A percentile compares a stretch with the other conserved stretches of the same genome.
Conservation (phyloP, 2,888 invertebrate genomes). For the Xanthorhoe designata region DNA sequence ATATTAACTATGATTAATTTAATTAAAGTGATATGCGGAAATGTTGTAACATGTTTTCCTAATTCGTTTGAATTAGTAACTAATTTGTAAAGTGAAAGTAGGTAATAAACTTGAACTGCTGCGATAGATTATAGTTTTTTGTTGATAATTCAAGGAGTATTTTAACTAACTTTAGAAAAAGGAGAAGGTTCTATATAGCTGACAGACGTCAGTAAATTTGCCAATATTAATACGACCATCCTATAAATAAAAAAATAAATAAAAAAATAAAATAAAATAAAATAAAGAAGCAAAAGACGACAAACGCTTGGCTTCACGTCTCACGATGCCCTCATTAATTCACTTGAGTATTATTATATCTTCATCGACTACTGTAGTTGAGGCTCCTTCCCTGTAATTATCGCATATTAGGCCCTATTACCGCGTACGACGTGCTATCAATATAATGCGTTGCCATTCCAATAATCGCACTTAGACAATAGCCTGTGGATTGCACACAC, state of each 20-base stretch:
- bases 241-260: too few species aligned
- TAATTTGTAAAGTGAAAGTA: slow-evolving; percentile 25
- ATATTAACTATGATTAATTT: slow-evolving; percentile 33
- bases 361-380: slow-evolving; percentile 69
- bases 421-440: slow-evolving; percentile 69
- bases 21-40: slow-evolving; percentile 40
- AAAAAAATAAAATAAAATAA: neutral
- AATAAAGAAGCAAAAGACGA: slow-evolving; percentile 1
- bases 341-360: slow-evolving; percentile 75
- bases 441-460: slow-evolving; percentile 72
- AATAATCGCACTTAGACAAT: slow-evolving; percentile 75
- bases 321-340: slow-evolving; percentile 63
- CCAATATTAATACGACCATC: too few species aligned
- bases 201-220: too few species aligned
- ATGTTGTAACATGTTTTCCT: slow-evolving; percentile 9
- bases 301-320: slow-evolving; percentile 43
- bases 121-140: neutral
- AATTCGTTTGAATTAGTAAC: neutral
- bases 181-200: too few species aligned
- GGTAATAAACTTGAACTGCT: neutral
- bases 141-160: too few species aligned
- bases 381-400: slow-evolving; percentile 73
- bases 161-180: too few species aligned
- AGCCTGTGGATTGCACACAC: slow-evolving; percentile 59
- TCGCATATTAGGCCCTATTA: slow-evolving; percentile 74